Base-by-base conservation (phyloP, 2,113 vertebrate genomes). In the Irena cyanogastra region DNA sequence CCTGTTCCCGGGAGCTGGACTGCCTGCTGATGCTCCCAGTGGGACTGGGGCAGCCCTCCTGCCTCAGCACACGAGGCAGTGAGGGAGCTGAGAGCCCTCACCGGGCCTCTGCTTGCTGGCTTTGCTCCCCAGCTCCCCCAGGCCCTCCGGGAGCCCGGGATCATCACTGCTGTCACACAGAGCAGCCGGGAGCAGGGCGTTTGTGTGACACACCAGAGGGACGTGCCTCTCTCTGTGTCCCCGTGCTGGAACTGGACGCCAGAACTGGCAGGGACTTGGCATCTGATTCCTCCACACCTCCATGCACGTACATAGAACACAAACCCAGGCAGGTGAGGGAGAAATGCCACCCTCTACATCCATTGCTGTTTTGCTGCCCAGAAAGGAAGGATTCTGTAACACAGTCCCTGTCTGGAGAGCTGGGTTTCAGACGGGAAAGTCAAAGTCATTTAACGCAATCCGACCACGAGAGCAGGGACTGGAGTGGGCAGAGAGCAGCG, bases 261-360 rank as follows among this genome's bases (percentile, higher is more conserved):
- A 56, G 53, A 11, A 7, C 4, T n/a, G 47, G 11, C 7, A 90
- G 59, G 49, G 63, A 31, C 63, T 61, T 76, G 3, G 2, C 45
- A 26, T 35, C 74, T 2, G 33, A 66, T 57, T 57, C 68, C 66
- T 54, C 26, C 63, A 17, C 31, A 10, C 1, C 1, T 28, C 5
- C 0, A 0, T 44, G 30, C 26, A 1, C 3, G 8, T 31, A 7
- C 3, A 7, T 10, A 33, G 39, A 52, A 1, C 69, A 39, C 45
- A 61, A 8, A 52, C 33, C 33, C 33, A 2, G 1, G 37, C 75
- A 53, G 75, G 70, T 78, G 72, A 89, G 69, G 45, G 53, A 33
- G 20, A 63, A 87, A 50, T n/a, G 13, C 81, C 8, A 3, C 23
- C 3, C 35, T 35, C 78, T 23, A 9, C 1, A 0, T 35, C 52